These are phyloP conservation scores for Drosophila pseudoobscura DNA, from an alignment of 1,140 invertebrate genomes.

Conservation along the genomic window DNA sequence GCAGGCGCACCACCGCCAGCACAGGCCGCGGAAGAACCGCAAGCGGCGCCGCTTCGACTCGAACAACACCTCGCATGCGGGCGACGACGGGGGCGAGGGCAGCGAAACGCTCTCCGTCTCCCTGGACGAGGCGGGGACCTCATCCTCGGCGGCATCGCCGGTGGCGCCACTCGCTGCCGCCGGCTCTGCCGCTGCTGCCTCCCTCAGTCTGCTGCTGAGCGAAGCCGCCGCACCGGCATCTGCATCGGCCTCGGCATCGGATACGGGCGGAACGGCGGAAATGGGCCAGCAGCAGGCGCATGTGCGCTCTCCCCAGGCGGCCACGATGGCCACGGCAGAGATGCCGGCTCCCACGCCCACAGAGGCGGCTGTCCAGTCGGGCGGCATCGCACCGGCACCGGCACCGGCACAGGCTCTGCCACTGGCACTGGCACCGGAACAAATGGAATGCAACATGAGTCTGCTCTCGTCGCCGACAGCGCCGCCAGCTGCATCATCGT, in stretches of 20 bases:
- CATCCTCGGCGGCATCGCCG: slow-evolving; percentile 59
- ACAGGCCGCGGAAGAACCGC: slow-evolving; percentile 80
- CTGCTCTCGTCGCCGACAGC: neutral
- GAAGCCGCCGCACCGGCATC: slow-evolving; percentile 60
- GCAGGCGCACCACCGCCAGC: slow-evolving; percentile 65
- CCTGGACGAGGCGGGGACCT: slow-evolving; percentile 31
- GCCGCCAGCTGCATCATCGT: slow-evolving; percentile 26
- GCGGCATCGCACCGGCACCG: neutral
- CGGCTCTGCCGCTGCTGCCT: slow-evolving; percentile 11
- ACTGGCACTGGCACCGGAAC: slow-evolving; percentile 28
- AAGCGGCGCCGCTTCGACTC: slow-evolving; percentile 70
- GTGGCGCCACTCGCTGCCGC: slow-evolving; percentile 46
- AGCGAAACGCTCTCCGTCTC: slow-evolving; percentile 50
- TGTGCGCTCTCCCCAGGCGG: slow-evolving; percentile 65
- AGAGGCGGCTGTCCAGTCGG: slow-evolving; percentile 38
- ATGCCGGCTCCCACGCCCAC: slow-evolving; percentile 48
- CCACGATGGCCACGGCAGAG: slow-evolving; percentile 51
- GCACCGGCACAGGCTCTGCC: slow-evolving; percentile 21
- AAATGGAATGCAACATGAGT: slow-evolving; percentile 54
- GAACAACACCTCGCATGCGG: slow-evolving; percentile 61
- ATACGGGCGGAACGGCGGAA: slow-evolving; percentile 60
- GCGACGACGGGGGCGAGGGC: slow-evolving; percentile 49
- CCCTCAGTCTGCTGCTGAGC: slow-evolving; percentile 47
- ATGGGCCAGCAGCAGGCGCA: slow-evolving; percentile 67
- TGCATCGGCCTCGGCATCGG: slow-evolving; percentile 50